A percentile compares a stretch with the other conserved stretches of the same genome.
Evolutionary conservation across 2,113 vertebrate species (phyloP).

Genomic region (Emydura subglobosa): DNA sequence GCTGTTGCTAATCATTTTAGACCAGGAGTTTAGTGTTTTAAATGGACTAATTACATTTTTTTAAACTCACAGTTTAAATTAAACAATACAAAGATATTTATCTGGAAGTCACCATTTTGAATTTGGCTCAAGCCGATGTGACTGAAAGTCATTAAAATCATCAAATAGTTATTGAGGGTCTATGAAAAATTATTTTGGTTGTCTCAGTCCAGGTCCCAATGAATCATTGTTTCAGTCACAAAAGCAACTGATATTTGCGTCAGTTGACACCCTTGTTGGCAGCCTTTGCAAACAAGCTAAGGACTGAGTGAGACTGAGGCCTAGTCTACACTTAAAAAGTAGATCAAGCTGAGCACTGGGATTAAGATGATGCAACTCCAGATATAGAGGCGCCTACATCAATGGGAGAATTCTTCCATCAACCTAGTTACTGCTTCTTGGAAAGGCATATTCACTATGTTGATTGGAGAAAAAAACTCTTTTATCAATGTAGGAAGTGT

Average conservation of each 20-base stretch:
- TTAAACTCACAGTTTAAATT: constrained; percentile 23
- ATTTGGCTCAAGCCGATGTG: constrained; percentile 4
- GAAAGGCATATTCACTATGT: neutral
- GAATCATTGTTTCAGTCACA: neutral
- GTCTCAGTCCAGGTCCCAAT: neutral
- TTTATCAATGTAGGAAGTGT: too few species aligned
- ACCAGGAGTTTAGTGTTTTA: constrained; percentile 28
- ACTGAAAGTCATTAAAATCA: neutral
- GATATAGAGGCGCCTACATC: neutral
- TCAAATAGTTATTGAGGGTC: neutral
- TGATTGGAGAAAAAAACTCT: too few species aligned
- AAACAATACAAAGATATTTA: neutral
- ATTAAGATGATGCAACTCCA: neutral
- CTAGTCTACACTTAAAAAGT: neutral
- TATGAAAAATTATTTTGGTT: neutral
- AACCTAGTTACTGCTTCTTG: neutral
- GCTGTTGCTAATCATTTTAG: constrained; percentile 50
- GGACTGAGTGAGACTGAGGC: neutral
- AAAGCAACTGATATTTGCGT: neutral
- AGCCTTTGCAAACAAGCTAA: neutral
- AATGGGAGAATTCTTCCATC: neutral
- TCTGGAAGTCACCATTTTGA: constrained; percentile 24
- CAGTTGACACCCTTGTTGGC: neutral
- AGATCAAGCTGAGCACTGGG: neutral
- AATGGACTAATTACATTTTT: constrained; percentile 34